Base-by-base conservation (phyloP, 2,797 vertebrate species). In the Macrochelys suwanniensis region DNA sequence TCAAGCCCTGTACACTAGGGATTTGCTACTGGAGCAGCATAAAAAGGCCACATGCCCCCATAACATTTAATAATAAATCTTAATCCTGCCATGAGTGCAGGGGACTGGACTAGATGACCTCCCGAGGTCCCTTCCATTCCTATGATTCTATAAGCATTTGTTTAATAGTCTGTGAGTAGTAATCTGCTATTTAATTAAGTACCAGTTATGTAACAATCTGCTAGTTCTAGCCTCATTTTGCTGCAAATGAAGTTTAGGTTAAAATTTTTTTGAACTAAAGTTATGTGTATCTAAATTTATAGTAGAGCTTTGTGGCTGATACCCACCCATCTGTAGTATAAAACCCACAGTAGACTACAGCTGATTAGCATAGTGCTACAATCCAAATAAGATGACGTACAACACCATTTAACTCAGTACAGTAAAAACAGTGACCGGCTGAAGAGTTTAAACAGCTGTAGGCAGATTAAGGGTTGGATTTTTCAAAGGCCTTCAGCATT, bases 371-470 rank as follows among this genome's bases (percentile, higher is more conserved):
- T 3, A 56, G 11, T 57, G 45, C 68, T 85, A 56, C 26, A 87
- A 80, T 83, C 83, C 76, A 53, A 82, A 54, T 16, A 83, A 84
- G 82, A 80, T 15, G 8, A 88, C 33, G 68, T 13, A 0, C 0
- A 87, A 92, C 91, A 83, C 42, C 88, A 50, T 28, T 91, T 59
- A 79, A 79, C 37, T 71, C 68, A 79, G 81, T 68, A 84, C 95
- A 84, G 56, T 49, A 68, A 91, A 90, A 89, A 3, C 1, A 88
- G 9, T 47, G 92, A 25, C 2, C 17, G 31, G 77, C 42, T 87
- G 42, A 93, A 37, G 37, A 82, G 5, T 28, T 89, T 45, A 82
- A 96, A 68, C 12, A 11, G 6, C 6, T 89, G 82, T 59, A 92
- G 28, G 54, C 19, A 84, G n/a, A 65, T 84, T 54, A 85, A 83